These are phyloP conservation scores for Cranoglanis bouderius DNA, from an alignment of 2,113 vertebrate species.

Conservation along the genomic window DNA sequence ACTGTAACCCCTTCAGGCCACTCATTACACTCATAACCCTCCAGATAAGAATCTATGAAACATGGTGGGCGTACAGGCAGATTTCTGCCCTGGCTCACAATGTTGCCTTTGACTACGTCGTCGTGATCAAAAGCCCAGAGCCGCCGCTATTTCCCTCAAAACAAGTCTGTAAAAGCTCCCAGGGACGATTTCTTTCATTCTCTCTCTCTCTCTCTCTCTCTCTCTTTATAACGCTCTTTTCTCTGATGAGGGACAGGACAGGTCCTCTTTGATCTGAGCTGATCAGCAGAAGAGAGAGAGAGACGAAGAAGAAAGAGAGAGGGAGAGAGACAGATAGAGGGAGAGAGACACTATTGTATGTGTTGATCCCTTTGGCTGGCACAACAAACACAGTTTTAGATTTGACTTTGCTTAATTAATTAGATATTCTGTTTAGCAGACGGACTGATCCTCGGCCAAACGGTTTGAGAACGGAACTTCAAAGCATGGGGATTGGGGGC, in stretches of 20 bases:
- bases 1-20: slow-evolving; percentile 70
- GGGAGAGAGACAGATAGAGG: background rate
- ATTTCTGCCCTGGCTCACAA: slow-evolving; percentile 66
- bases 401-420: slow-evolving; percentile 99
- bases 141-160: slow-evolving; percentile 72
- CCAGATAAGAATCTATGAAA: slow-evolving; percentile 71
- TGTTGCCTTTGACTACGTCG: slow-evolving; percentile 71
- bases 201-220: slow-evolving; percentile 11
- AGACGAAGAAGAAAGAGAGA: slow-evolving; percentile 60
- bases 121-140: slow-evolving; percentile 73
- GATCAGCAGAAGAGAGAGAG: slow-evolving; percentile 67
- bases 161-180: slow-evolving; percentile 74
- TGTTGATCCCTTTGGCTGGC: slow-evolving; percentile 92
- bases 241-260: slow-evolving; percentile 77
- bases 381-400: slow-evolving; percentile 99
- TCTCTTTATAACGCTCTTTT: slow-evolving; percentile 51
- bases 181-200: slow-evolving; percentile 74
- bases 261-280: slow-evolving; percentile 88
- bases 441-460: slow-evolving; percentile 98
- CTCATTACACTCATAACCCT: slow-evolving; percentile 65
- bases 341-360: slow-evolving; percentile 83
- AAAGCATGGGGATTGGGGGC: slow-evolving; percentile 89
- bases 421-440: slow-evolving; percentile 99
- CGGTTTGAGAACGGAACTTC: slow-evolving; percentile 95
- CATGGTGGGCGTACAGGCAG: slow-evolving; percentile 66